Conservation (phyloP, 2,888 invertebrate species). For the Drosophila anomelani region DNA sequence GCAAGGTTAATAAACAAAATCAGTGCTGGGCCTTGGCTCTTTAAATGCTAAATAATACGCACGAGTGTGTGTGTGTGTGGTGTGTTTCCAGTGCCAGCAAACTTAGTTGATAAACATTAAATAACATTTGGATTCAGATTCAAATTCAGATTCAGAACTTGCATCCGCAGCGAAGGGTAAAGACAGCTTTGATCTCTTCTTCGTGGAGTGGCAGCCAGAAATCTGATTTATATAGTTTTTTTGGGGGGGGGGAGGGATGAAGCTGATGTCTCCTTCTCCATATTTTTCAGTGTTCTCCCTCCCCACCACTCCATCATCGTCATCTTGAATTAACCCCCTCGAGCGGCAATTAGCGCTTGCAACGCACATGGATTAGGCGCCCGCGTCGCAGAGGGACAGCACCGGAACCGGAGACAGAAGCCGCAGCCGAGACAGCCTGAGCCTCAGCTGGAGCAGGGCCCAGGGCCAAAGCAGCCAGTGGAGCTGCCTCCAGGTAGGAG, state of each 20-base stretch:
- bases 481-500: conserved; percentile 26
- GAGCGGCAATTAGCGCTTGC: conserved; percentile 65
- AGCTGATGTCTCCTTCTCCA: background rate
- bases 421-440: conserved; percentile 11
- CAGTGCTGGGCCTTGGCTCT: conserved; percentile 68
- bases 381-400: conserved; percentile 50
- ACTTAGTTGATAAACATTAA: conserved; percentile 73
- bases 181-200: conserved; percentile 32
- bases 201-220: background rate
- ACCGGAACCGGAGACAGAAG: conserved; percentile 31
- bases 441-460: conserved; percentile 8
- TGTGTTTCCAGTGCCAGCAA: conserved; percentile 43
- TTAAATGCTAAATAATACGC: conserved; percentile 44
- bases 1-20: conserved; percentile 67
- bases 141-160: conserved; percentile 50
- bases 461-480: conserved; percentile 28
- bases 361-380: conserved; percentile 68
- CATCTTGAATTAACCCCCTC: conserved; percentile 15
- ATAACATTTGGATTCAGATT: conserved; percentile 71
- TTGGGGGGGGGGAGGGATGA: background rate
- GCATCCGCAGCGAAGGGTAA: conserved; percentile 29
- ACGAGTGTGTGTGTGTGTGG: conserved; percentile 17
- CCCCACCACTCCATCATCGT: background rate
- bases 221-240: background rate
- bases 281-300: background rate